Conservation (phyloP, 2,888 invertebrate species). For the Troides aeacus region DNA sequence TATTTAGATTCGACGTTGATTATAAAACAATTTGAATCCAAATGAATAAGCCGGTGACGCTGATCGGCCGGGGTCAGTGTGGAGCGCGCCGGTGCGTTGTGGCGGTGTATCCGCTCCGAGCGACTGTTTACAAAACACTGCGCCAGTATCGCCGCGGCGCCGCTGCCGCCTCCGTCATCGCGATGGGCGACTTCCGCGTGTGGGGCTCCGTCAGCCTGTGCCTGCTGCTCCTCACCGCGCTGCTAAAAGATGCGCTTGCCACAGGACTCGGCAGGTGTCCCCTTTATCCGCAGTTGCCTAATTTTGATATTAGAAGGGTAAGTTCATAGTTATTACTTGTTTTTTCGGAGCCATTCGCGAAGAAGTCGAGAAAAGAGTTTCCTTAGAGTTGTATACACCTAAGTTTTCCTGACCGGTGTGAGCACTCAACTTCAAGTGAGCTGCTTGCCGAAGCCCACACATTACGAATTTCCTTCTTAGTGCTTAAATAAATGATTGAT, state of each 20-base stretch:
- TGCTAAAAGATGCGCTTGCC: conserved; percentile 49
- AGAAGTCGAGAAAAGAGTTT: too few species aligned
- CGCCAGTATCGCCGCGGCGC: conserved; percentile 1
- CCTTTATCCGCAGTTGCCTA: conserved; percentile 82
- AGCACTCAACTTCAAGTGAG: too few species aligned
- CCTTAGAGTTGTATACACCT: too few species aligned
- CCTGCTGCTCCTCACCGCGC: conserved; percentile 49
- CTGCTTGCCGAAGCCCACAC: too few species aligned
- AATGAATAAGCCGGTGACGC: conserved; percentile 4
- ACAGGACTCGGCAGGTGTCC: conserved; percentile 85
- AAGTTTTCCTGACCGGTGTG: too few species aligned
- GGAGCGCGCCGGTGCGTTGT: conserved; percentile 25
- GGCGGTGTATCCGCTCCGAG: conserved; percentile 16
- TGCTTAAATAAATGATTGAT: too few species aligned
- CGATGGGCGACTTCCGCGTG: conserved; percentile 64
- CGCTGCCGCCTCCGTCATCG: conserved; percentile 24
- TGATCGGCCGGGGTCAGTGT: not conserved
- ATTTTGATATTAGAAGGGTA: conserved; percentile 84
- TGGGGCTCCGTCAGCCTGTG: conserved; percentile 43
- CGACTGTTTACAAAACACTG: conserved; percentile 35
- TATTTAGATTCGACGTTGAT: not conserved
- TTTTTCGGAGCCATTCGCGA: too few species aligned
- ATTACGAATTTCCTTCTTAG: too few species aligned
- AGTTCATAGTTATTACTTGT: conserved; percentile 46
- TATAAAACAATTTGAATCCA: conserved; percentile 8